phyloP scores from a whole-genome alignment of 2,888 invertebrate genomes.

The Xestia c-nigrum region DNA sequence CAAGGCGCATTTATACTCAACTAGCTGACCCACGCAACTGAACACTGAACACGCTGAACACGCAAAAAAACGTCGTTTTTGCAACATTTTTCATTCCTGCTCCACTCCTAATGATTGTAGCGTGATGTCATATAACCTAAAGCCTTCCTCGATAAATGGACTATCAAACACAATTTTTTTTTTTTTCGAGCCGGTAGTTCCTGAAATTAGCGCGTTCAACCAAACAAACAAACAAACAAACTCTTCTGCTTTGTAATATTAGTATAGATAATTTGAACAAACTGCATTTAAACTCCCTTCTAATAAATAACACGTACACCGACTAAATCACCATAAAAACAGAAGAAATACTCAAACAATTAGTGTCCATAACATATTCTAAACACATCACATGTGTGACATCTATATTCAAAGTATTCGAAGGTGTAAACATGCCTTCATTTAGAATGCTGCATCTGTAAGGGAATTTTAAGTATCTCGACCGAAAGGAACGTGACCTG shows the following conservation, averaged over 20 bases:
- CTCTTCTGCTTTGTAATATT: too few species aligned
- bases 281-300: not conserved
- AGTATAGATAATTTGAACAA: not conserved
- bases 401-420: constrained; percentile 69
- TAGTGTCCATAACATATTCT: constrained; percentile 59
- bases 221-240: too few species aligned
- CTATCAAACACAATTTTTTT: too few species aligned
- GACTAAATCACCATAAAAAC: constrained; percentile 35
- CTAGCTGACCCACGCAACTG: too few species aligned
- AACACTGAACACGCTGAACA: too few species aligned
- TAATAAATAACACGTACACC: constrained; percentile 17
- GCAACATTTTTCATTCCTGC: too few species aligned
- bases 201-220: too few species aligned
- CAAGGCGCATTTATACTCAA: not conserved
- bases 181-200: too few species aligned
- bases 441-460: constrained; percentile 85
- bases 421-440: constrained; percentile 78
- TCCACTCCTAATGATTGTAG: too few species aligned
- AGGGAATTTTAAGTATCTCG: constrained; percentile 86
- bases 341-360: constrained; percentile 55
- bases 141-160: too few species aligned
- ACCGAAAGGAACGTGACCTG: constrained; percentile 83
- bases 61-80: too few species aligned
- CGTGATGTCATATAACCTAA: too few species aligned
- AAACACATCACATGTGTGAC: constrained; percentile 52